Conservation (phyloP, 2,113 vertebrate species). For the Ammospiza caudacuta region DNA sequence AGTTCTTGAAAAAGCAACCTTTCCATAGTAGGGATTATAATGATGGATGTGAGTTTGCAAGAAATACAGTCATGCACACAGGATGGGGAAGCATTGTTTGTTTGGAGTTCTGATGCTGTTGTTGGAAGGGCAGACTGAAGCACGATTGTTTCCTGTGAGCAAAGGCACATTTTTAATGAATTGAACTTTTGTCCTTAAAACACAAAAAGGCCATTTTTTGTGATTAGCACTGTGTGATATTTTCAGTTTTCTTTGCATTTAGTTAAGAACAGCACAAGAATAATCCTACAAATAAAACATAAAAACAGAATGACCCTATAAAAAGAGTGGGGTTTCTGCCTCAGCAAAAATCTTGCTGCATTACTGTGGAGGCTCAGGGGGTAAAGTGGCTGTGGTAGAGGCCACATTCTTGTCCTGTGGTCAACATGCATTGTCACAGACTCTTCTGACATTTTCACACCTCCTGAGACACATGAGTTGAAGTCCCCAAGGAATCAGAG, state of each 20-base stretch:
- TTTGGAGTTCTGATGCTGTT: background rate
- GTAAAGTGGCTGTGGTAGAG: background rate
- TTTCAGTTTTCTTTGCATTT: constrained; percentile 21
- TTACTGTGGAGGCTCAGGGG: background rate
- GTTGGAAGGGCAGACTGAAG: constrained; percentile 19
- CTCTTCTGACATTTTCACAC: background rate
- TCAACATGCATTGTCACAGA: background rate
- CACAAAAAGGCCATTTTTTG: background rate
- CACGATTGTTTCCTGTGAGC: constrained; percentile 11
- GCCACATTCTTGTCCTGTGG: background rate
- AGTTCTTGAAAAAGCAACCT: background rate
- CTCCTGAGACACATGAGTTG: background rate
- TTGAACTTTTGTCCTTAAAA: constrained; percentile 38
- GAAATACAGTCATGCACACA: background rate
- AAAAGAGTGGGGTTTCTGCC: background rate
- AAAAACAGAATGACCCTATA: background rate
- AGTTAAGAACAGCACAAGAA: background rate
- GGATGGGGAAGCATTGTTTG: background rate
- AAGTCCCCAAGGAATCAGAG: background rate
- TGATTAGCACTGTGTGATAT: background rate
- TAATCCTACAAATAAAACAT: background rate
- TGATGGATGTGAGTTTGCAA: background rate
- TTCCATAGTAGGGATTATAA: background rate
- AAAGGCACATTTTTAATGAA: constrained; percentile 16
- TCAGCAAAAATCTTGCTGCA: background rate